Base-by-base conservation (phyloP, 2,113 vertebrate species). In the Psittacus erithacus region DNA sequence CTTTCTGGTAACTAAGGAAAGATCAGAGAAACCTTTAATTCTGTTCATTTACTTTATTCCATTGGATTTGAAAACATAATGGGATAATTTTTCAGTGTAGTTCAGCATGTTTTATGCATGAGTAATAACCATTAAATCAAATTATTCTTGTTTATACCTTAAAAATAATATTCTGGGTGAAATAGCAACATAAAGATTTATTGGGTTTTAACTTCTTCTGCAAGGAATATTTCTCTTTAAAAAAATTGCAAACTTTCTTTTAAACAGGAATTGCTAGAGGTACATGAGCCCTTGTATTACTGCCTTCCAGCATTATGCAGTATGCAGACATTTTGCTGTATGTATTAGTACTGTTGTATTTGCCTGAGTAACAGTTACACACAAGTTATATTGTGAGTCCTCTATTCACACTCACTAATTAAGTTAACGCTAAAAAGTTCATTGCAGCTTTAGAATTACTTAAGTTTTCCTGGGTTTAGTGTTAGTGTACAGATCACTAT, bases 21-120 rank as follows among this genome's bases (percentile, higher is more conserved):
- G 31, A 73, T 35, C 47, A 82, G 31, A 55, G 12, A 96, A 95
- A 77, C 13, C 9, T 64, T 69, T 86, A 35, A 10, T 55, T 94
- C 55, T 94, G 3, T 57, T 81, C 70, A 87, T 92, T 62, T 78
- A 41, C 6, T 74, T 94, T 68, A 89, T 97, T 95, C 60, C 41
- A 69, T 38, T 93, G 47, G 44, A 94, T 76, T 87, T 82, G 24
- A 90, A 95, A 74, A 25, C 5, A 43, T 50, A 94, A 83, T 15
- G 31, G 41, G 20, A 74, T 39, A 77, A 43, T 43, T 94, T 80
- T 15, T 81, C 57, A 50, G 70, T 70, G 77, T 49, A 90, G 47
- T 91, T 83, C 50, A 69, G 39, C 87, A 69, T 57, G 7, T n/a
- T 93, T 95, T 65, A 88, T 82, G 33, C 28, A 93, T 38, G 75